phyloP scores from a whole-genome alignment of 1,140 invertebrate genomes.

The Papilio polytes region DNA sequence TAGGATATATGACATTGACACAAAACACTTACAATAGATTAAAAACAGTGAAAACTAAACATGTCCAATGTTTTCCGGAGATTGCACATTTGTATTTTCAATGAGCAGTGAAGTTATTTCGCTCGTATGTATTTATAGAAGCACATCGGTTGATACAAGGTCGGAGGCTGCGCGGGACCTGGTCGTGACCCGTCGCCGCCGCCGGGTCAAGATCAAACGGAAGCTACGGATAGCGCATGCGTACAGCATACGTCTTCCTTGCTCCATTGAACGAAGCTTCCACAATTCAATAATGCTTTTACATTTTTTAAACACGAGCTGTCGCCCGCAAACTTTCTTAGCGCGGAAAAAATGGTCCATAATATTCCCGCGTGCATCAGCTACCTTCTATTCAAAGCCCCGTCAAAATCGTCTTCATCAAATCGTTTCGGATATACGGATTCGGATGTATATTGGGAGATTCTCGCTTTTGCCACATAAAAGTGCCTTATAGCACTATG shows the following conservation, averaged over 20 bases:
- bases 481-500: too few relatives aligned
- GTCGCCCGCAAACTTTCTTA: too few relatives aligned
- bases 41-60: neutral
- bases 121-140: slow-evolving; percentile 26
- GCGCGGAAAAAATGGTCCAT: too few relatives aligned
- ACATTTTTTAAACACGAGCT: neutral
- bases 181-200: slow-evolving; percentile 66
- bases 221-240: slow-evolving; percentile 51
- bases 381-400: too few relatives aligned
- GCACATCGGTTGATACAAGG: slow-evolving; percentile 50
- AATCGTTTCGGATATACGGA: too few relatives aligned
- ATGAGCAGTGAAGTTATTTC: slow-evolving; percentile 8
- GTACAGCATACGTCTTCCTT: slow-evolving; percentile 37
- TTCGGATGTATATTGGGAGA: too few relatives aligned
- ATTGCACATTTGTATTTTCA: neutral
- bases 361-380: too few relatives aligned
- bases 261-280: slow-evolving; percentile 15
- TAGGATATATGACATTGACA: too few relatives aligned
- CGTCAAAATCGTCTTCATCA: too few relatives aligned
- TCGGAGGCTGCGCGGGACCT: slow-evolving; percentile 69
- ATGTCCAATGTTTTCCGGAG: neutral
- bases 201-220: slow-evolving; percentile 69
- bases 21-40: neutral
- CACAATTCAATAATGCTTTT: neutral
- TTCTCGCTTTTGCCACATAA: too few relatives aligned